Evolutionary conservation across 2,797 vertebrate genomes (phyloP).

Genomic region (Leptatherina wallacei): DNA sequence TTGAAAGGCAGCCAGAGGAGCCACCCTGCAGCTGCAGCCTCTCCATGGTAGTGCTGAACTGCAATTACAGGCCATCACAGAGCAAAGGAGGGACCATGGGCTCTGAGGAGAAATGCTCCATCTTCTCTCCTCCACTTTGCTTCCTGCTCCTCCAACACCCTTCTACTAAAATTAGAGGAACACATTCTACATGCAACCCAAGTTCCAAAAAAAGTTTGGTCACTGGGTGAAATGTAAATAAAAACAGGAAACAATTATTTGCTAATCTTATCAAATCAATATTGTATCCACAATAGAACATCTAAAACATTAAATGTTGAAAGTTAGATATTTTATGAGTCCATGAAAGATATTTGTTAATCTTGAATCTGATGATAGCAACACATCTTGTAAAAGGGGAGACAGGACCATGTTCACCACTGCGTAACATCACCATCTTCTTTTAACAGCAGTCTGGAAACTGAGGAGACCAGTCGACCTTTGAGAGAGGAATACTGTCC

Average conservation of each 20-base stretch:
- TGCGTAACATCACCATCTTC: neutral
- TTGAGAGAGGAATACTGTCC: neutral
- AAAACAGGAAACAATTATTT: neutral
- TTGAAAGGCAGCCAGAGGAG: slow-evolving; percentile 51
- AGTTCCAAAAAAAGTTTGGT: neutral
- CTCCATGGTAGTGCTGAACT: slow-evolving; percentile 49
- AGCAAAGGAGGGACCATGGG: slow-evolving; percentile 35
- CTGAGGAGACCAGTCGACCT: too few species aligned
- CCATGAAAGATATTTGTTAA: too few species aligned
- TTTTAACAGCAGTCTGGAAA: neutral
- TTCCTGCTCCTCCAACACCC: slow-evolving; percentile 9
- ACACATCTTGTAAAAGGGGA: neutral
- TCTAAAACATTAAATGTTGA: too few species aligned
- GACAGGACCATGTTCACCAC: too few species aligned
- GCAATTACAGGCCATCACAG: slow-evolving; percentile 66
- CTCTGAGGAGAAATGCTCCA: slow-evolving; percentile 31
- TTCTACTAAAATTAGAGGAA: slow-evolving; percentile 43
- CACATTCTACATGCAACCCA: slow-evolving; percentile 17
- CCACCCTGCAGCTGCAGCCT: slow-evolving; percentile 49
- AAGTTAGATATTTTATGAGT: too few species aligned
- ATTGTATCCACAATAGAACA: neutral
- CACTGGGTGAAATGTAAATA: neutral
- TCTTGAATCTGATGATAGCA: too few species aligned
- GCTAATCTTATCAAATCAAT: neutral
- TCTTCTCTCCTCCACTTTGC: slow-evolving; percentile 10